Conservation (phyloP, 2,888 invertebrate species). For the Coecobrya sp. region DNA sequence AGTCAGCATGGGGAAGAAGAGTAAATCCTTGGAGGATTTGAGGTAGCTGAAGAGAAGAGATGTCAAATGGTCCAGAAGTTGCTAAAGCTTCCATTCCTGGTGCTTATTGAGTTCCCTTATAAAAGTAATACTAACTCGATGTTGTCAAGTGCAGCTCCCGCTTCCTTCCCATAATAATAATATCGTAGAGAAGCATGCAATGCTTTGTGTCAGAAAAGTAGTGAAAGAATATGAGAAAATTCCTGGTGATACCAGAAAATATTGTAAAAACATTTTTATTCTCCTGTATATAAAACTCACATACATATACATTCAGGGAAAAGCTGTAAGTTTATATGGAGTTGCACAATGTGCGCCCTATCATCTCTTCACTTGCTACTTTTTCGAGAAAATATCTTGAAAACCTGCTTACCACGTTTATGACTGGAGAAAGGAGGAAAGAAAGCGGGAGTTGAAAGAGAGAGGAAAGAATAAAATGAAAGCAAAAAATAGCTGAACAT, state of each 20-base stretch:
- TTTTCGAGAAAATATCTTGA: slow-evolving; percentile 73
- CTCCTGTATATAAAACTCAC: neutral
- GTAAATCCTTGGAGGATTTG: slow-evolving; percentile 86
- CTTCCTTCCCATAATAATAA: neutral
- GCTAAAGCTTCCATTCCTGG: slow-evolving; percentile 77
- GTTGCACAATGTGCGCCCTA: slow-evolving; percentile 38
- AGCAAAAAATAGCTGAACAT: slow-evolving; percentile 78
- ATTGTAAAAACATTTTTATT: slow-evolving; percentile 28
- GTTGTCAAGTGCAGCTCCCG: slow-evolving; percentile 15
- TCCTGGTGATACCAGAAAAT: slow-evolving; percentile 5
- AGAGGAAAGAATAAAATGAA: slow-evolving; percentile 68
- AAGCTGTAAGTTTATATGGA: neutral
- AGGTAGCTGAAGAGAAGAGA: slow-evolving; percentile 86
- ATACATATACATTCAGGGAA: neutral
- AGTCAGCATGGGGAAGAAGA: slow-evolving; percentile 84
- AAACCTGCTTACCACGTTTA: slow-evolving; percentile 77
- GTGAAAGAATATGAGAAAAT: slow-evolving; percentile 24
- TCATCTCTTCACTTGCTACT: slow-evolving; percentile 53
- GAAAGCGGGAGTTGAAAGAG: neutral
- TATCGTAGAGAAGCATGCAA: neutral
- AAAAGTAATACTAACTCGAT: slow-evolving; percentile 43
- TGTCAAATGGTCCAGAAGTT: slow-evolving; percentile 87
- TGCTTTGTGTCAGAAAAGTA: slow-evolving; percentile 21
- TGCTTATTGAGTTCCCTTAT: slow-evolving; percentile 49
- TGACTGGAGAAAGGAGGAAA: slow-evolving; percentile 68